Evolutionary conservation across 2,888 invertebrate species (phyloP).

Genomic region (Campopleginae sp.): DNA sequence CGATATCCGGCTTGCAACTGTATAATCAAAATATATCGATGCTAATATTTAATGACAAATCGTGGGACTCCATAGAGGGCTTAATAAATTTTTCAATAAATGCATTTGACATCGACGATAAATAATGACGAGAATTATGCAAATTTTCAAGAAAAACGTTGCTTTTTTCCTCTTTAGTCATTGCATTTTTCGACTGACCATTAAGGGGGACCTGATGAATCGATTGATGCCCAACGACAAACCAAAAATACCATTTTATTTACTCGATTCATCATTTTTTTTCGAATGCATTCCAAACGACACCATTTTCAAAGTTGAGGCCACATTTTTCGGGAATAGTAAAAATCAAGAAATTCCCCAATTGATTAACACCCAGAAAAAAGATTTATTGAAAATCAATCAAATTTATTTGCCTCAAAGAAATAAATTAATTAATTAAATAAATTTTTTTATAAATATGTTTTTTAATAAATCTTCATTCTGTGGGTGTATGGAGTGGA

Average conservation of each 20-base stretch:
- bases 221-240: neutral
- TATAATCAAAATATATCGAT: constrained; percentile 53
- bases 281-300: neutral
- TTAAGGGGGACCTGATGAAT: neutral
- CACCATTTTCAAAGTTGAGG: neutral
- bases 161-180: neutral
- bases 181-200: neutral
- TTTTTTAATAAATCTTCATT: no score
- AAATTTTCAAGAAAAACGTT: constrained; percentile 11
- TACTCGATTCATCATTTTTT: neutral
- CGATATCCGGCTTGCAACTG: constrained; percentile 69
- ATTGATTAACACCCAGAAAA: no score
- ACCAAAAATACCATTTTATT: neutral
- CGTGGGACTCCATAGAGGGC: constrained; percentile 2
- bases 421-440: no score
- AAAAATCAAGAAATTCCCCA: no score
- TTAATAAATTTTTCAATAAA: constrained; percentile 20
- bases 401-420: no score
- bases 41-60: constrained; percentile 36
- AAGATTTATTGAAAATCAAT: no score
- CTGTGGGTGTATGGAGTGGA: neutral
- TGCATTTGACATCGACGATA: neutral
- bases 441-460: no score
- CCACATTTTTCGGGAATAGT: neutral
- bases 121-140: constrained; percentile 26